Evolutionary conservation across 2,113 vertebrate genomes (phyloP), one percentile per base, ranked within the genome.

Genomic region (Diphyllodes magnificus): DNA sequence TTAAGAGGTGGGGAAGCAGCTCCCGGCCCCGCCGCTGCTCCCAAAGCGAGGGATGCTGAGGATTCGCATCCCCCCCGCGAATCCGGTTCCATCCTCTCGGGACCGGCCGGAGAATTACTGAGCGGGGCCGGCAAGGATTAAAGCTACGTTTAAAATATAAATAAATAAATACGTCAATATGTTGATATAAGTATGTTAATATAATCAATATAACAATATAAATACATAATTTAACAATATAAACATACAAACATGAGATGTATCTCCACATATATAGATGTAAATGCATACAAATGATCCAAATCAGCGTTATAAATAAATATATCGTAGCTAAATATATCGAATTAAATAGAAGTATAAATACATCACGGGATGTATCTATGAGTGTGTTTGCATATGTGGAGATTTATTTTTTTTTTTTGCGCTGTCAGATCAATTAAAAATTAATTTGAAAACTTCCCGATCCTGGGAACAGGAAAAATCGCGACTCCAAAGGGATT

Each of bases 401-500:
- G 22, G 40, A 19, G 33, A 37, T 37, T 37, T 37, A n/a, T 2
- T 9, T 14, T 33, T 27, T 15, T 5, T 28, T 20, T 15, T 7
- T 10, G 7, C 4, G 17, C 9, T 10, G 8, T 45, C 37, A 9
- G 28, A 21, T 54, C 37, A 49, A 35, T 40, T 9, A 30, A 93
- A 65, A 60, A 80, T 22, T 6, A 20, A 57, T 61, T 49, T 31
- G 5, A 70, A 70, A 87, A 45, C 44, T 59, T 66, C 33, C 44
- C 2, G 0, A 10, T 3, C 11, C 33, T 22, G 15, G 3, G 14
- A 87, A 25, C 6, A 35, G 31, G 37, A 59, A 71, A 61, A 82
- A 24, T 31, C 1, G 2, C 0, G 0, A 7, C 13, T 35, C 9
- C 15, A 3, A 57, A 51, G 15, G 11, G 42, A 42, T 65, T 13